Conservation (phyloP, 2,888 invertebrate species). For the Prosapia bicincta region DNA sequence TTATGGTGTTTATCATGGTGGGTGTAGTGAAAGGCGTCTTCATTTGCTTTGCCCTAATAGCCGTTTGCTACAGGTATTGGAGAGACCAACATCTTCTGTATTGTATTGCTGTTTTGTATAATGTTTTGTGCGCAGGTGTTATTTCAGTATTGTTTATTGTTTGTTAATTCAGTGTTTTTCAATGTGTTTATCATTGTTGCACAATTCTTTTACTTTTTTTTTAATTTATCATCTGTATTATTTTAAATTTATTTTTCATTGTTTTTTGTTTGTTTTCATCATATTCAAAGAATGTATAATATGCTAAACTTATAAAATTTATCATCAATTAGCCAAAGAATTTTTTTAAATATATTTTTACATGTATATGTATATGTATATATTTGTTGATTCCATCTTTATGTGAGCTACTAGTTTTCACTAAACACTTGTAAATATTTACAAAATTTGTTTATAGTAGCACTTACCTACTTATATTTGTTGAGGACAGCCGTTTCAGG, state of each 20-base stretch:
- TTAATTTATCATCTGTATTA: background rate
- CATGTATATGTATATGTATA: no score
- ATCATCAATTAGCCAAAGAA: no score
- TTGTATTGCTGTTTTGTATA: background rate
- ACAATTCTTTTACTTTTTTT: background rate
- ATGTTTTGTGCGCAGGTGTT: background rate
- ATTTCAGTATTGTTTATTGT: background rate
- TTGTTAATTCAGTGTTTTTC: background rate
- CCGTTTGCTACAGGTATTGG: conserved; percentile 90
- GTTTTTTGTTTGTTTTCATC: background rate
- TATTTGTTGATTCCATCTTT: no score
- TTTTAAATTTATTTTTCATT: background rate
- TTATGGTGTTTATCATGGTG: conserved; percentile 90
- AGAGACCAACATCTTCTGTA: background rate
- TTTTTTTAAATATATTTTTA: no score
- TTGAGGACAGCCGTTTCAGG: no score
- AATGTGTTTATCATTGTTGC: background rate
- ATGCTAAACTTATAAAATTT: no score
- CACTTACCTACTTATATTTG: no score
- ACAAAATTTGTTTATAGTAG: no score
- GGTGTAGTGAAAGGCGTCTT: conserved; percentile 90
- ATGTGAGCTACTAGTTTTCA: no score
- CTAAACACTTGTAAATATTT: no score
- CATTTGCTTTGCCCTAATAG: conserved; percentile 93
- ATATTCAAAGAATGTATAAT: no score